These are phyloP conservation scores for Lineus longissimus DNA, from an alignment of 1,140 invertebrate species.

Conservation along the genomic window DNA sequence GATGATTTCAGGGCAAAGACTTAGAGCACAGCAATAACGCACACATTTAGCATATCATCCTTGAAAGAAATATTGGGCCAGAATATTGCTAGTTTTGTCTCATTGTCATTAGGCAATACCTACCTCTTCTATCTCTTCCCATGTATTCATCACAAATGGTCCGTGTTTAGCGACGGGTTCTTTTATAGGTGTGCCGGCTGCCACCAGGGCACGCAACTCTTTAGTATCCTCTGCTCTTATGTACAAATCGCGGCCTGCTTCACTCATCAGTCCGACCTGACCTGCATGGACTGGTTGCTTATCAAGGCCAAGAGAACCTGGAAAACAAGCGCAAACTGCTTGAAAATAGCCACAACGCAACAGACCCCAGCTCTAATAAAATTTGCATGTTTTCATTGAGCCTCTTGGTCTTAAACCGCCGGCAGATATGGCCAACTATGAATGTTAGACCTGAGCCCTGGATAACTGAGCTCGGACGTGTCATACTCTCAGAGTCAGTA, in stretches of 20 bases:
- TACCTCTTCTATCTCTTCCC: background rate
- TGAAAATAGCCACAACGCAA: too few species aligned
- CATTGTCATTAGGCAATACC: background rate
- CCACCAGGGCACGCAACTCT: background rate
- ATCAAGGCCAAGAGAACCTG: conserved; percentile 22
- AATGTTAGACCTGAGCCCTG: too few species aligned
- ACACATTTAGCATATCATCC: background rate
- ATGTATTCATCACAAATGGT: background rate
- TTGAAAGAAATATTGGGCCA: background rate
- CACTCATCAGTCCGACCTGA: conserved; percentile 20
- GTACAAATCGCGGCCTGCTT: conserved; percentile 13
- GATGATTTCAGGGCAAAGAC: too few species aligned
- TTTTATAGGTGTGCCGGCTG: background rate
- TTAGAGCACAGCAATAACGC: too few species aligned
- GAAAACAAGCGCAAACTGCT: too few species aligned
- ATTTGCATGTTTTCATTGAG: too few species aligned
- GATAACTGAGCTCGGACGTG: too few species aligned
- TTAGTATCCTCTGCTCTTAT: conserved; percentile 18
- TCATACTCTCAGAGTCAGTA: too few species aligned
- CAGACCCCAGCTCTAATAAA: too few species aligned
- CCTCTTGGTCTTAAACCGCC: too few species aligned
- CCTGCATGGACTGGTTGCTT: conserved; percentile 14
- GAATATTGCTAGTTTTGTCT: background rate
- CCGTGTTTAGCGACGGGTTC: background rate
- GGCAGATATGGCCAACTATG: too few species aligned